phyloP scores from a whole-genome alignment of 1,140 invertebrate species.

The Amphibalanus amphitrite region DNA sequence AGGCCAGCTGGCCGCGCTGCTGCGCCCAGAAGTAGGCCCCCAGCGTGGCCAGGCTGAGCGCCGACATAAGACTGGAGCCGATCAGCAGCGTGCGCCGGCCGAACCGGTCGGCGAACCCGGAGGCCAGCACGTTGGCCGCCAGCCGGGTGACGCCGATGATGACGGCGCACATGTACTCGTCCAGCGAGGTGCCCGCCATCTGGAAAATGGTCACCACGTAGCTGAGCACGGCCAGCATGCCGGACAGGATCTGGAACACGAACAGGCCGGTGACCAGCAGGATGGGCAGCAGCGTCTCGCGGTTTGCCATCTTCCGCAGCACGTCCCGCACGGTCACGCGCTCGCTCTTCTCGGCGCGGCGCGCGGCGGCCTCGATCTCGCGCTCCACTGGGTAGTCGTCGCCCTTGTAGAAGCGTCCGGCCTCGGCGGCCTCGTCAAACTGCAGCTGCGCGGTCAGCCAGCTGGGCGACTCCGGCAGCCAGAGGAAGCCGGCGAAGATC shows the following conservation, averaged over 20 bases:
- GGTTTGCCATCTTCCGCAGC: not conserved
- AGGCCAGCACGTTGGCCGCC: not conserved
- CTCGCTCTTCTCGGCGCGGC: not conserved
- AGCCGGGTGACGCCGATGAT: not conserved
- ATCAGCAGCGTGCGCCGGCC: not conserved
- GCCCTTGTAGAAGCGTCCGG: not conserved
- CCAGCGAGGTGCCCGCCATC: not conserved
- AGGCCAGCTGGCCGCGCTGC: not conserved
- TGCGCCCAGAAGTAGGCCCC: not conserved
- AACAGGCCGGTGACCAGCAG: not conserved
- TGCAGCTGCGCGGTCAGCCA: not conserved
- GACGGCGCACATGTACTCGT: not conserved
- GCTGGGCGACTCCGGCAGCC: not conserved
- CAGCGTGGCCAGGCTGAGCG: not conserved
- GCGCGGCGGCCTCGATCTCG: not conserved
- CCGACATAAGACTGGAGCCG: not conserved
- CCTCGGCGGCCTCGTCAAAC: not conserved
- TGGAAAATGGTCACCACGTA: not conserved
- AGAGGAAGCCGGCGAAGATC: not conserved
- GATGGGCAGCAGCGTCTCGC: not conserved
- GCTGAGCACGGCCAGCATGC: slow-evolving; percentile 2
- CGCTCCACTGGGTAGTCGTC: not conserved
- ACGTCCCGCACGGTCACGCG: not conserved
- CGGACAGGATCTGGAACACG: not conserved
- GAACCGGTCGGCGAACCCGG: not conserved